Evolutionary conservation across 2,113 vertebrate genomes (phyloP).

Genomic region (Sinocyclocheilus maitianheensis): DNA sequence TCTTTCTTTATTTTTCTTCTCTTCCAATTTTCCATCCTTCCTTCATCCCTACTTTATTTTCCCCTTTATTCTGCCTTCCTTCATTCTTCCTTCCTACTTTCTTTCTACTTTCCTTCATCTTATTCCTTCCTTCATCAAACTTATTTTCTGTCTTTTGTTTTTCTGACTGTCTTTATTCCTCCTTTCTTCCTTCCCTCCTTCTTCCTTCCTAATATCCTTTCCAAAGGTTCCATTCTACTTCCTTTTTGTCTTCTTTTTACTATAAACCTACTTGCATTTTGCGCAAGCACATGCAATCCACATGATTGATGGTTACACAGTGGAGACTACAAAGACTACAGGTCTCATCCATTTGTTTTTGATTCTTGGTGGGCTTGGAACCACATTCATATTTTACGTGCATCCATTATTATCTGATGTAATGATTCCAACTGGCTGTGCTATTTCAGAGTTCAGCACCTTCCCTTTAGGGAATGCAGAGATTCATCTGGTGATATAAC

Average conservation of each 20-base stretch:
- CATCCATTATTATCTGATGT: conserved; percentile 6
- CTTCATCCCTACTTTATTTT: not conserved
- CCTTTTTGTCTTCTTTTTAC: not conserved
- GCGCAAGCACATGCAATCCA: not conserved
- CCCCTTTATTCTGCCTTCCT: too few relatives aligned
- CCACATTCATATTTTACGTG: conserved; percentile 26
- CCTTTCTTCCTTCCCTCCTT: not conserved
- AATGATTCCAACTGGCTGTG: conserved; percentile 6
- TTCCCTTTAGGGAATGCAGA: conserved; percentile 32
- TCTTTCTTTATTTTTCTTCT: too few relatives aligned
- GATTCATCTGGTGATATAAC: conserved; percentile 56
- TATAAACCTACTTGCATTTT: not conserved
- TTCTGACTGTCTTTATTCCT: not conserved
- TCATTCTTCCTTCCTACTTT: not conserved
- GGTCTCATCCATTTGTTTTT: conserved; percentile 21
- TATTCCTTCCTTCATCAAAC: not conserved
- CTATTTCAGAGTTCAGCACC: conserved; percentile 30
- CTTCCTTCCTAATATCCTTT: not conserved
- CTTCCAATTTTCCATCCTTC: not conserved
- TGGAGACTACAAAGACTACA: not conserved
- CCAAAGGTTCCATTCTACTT: not conserved
- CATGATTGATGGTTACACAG: conserved; percentile 15
- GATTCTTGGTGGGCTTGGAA: conserved; percentile 20
- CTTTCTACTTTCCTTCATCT: not conserved
- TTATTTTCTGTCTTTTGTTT: not conserved